Conservation (phyloP, 1,140 invertebrate genomes). For the Pogonomyrmex barbatus region DNA sequence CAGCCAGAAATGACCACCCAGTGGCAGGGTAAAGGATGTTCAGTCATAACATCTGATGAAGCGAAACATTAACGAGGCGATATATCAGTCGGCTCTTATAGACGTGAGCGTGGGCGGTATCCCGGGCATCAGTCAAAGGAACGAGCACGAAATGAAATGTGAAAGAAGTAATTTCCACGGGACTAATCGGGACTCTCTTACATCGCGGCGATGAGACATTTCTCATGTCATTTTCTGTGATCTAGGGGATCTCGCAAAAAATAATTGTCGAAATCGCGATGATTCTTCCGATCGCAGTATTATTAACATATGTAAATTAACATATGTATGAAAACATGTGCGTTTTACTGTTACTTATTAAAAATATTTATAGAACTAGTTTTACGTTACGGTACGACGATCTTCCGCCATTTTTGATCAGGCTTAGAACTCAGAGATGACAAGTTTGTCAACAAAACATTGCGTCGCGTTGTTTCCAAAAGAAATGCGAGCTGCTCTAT, state of each 20-base stretch:
- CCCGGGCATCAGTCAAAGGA: conserved; percentile 82
- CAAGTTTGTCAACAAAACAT: conserved; percentile 5
- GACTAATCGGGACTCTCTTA: conserved; percentile 66
- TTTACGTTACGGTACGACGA: background rate
- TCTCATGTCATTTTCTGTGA: conserved; percentile 41
- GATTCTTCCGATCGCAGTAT: background rate
- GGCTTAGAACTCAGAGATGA: background rate
- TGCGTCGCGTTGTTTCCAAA: background rate
- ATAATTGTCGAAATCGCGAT: background rate
- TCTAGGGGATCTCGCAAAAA: background rate
- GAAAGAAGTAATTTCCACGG: conserved; percentile 78
- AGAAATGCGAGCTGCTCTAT: conserved; percentile 16
- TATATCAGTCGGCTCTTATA: conserved; percentile 82
- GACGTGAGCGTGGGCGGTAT: conserved; percentile 76
- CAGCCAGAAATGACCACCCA: conserved; percentile 83
- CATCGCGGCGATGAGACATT: conserved; percentile 65
- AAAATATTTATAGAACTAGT: background rate
- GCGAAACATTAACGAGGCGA: conserved; percentile 85
- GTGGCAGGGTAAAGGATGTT: conserved; percentile 84
- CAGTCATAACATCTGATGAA: conserved; percentile 85
- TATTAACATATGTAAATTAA: background rate
- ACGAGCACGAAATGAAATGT: conserved; percentile 77
- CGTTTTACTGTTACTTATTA: background rate
- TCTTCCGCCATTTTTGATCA: background rate
- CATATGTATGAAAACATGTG: background rate